phyloP scores from a whole-genome alignment of 2,113 vertebrate genomes.

The Rhinolophus ferrumequinum region DNA sequence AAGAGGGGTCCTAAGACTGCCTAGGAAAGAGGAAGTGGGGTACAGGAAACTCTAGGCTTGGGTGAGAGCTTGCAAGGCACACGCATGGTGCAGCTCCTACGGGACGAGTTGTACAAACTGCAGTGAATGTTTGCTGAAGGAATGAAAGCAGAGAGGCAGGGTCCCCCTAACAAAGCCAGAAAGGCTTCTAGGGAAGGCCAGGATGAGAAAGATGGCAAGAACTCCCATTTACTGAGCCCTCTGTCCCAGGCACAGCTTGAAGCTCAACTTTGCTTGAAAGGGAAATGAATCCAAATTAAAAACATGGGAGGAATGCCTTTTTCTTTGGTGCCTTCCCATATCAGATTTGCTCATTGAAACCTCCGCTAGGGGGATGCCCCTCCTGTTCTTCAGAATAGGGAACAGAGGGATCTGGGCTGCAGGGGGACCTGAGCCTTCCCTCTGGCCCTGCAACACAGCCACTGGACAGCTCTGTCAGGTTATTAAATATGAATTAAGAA shows the following conservation, averaged over 20 bases:
- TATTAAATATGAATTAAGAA: conserved; percentile 71
- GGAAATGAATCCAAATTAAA: neutral
- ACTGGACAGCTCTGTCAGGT: neutral
- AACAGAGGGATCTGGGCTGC: neutral
- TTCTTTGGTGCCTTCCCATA: neutral
- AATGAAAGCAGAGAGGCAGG: neutral
- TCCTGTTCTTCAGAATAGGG: neutral
- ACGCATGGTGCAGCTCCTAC: accelerated
- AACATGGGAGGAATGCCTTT: neutral
- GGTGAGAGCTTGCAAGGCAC: neutral
- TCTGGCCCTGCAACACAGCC: neutral
- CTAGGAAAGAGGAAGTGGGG: neutral
- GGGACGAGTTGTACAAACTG: neutral
- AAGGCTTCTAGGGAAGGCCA: neutral
- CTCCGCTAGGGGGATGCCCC: neutral
- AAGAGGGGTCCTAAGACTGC: neutral
- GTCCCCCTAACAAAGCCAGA: neutral
- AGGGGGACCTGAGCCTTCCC: neutral
- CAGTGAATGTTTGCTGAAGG: neutral
- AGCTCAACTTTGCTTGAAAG: neutral
- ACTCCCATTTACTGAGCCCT: neutral
- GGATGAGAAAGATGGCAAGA: neutral
- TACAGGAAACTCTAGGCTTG: neutral
- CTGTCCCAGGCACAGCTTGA: neutral
- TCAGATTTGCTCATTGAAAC: neutral